phyloP scores from a whole-genome alignment of 2,797 vertebrate species.

The Scolopax bukidnonensis region DNA sequence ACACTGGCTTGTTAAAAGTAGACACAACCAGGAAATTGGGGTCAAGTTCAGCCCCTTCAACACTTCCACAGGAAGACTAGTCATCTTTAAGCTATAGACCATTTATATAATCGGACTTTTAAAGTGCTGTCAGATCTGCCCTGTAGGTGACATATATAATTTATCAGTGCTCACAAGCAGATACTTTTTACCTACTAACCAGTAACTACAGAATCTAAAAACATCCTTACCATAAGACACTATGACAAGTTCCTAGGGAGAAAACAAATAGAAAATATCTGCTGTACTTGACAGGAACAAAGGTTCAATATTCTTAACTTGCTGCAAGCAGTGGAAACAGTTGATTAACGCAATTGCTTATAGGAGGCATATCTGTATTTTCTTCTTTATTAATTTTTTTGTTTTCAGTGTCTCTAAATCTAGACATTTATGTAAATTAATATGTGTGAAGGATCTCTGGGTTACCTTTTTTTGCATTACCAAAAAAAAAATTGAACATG shows the following conservation, averaged over 20 bases:
- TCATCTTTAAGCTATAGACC: background rate
- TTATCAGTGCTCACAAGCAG: background rate
- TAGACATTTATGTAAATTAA: background rate
- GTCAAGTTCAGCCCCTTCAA: background rate
- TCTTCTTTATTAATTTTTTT: background rate
- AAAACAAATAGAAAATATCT: conserved; percentile 13
- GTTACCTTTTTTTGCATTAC: background rate
- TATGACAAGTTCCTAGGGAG: conserved; percentile 26
- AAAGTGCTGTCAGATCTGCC: background rate
- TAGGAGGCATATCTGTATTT: background rate
- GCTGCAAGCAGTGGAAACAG: background rate
- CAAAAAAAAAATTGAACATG: background rate
- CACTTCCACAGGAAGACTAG: background rate
- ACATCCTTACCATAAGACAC: background rate
- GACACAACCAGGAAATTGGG: background rate
- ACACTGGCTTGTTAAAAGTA: background rate
- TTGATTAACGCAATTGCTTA: conserved; percentile 10
- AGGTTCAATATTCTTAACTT: conserved; percentile 28
- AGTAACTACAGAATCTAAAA: background rate
- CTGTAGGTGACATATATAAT: background rate
- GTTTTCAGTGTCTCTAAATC: background rate
- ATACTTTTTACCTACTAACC: conserved; percentile 8
- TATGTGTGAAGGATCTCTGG: background rate
- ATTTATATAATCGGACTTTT: background rate
- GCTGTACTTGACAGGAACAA: background rate